A percentile compares a stretch with the other conserved stretches of the same genome.
phyloP scores from a whole-genome alignment of 2,113 vertebrate species.

The Parus major region DNA sequence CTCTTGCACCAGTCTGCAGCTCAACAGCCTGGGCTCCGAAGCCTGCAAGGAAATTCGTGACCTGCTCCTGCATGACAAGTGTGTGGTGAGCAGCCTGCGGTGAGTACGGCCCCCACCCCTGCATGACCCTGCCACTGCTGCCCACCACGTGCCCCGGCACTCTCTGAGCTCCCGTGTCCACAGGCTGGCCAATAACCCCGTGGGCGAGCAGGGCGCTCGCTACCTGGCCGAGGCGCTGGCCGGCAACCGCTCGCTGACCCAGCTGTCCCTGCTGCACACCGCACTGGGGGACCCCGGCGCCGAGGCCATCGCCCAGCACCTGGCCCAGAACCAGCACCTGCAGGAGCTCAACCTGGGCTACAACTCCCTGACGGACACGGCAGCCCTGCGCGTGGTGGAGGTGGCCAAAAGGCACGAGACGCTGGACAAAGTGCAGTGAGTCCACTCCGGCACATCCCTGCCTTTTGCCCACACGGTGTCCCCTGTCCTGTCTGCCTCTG shows the following conservation, averaged over 20 bases:
- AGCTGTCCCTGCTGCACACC: slow-evolving; percentile 89
- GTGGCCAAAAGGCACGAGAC: slow-evolving; percentile 83
- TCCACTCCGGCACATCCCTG: neutral
- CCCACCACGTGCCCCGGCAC: rapidly evolving
- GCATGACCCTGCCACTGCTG: neutral
- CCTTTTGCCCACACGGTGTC: neutral
- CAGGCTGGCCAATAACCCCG: slow-evolving; percentile 89
- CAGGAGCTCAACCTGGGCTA: slow-evolving; percentile 92
- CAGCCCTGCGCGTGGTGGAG: slow-evolving; percentile 83
- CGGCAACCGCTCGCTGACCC: slow-evolving; percentile 79
- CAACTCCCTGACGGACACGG: slow-evolving; percentile 85
- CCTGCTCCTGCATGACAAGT: slow-evolving; percentile 85
- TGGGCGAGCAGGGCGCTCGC: slow-evolving; percentile 76
- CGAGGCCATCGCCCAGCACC: slow-evolving; percentile 75
- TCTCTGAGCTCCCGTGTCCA: neutral
- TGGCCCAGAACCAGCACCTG: slow-evolving; percentile 77
- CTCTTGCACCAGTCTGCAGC: slow-evolving; percentile 82
- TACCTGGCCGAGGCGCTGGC: slow-evolving; percentile 82
- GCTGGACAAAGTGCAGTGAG: slow-evolving; percentile 85
- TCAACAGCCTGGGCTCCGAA: slow-evolving; percentile 88
- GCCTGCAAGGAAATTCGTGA: slow-evolving; percentile 86
- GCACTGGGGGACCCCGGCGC: slow-evolving; percentile 81
- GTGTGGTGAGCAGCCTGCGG: slow-evolving; percentile 77
- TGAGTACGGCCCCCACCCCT: slow-evolving; percentile 48
- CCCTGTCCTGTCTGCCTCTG: neutral